Percentiles rank a stretch among this genome's conserved stretches.
These are phyloP conservation scores for Saxicola maurus DNA, from an alignment of 2,797 vertebrate species.

Conservation along the genomic window DNA sequence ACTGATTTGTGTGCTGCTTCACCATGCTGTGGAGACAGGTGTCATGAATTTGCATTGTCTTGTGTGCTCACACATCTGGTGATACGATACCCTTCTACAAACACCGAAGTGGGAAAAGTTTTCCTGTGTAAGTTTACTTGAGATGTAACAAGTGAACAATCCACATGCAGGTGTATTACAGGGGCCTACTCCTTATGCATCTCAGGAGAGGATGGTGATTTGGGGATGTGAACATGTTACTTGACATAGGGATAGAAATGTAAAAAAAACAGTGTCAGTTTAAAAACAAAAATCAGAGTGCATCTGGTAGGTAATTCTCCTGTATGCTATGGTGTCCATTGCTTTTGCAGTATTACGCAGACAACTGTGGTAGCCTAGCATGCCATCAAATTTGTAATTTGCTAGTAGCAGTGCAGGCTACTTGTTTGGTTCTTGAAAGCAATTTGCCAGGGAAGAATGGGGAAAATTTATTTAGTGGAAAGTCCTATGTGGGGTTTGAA, in stretches of 20 bases:
- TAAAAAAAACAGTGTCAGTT: neutral
- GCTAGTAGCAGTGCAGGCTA: neutral
- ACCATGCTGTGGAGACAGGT: neutral
- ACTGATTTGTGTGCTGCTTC: neutral
- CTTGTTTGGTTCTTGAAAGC: neutral
- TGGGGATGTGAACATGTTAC: neutral
- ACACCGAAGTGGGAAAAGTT: neutral
- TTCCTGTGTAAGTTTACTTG: neutral
- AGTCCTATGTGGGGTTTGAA: neutral
- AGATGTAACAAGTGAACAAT: rapidly evolving
- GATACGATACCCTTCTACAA: neutral
- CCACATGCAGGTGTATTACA: neutral
- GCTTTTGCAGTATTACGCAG: neutral
- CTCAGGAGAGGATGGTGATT: neutral
- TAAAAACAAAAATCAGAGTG: neutral
- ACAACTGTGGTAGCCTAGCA: neutral
- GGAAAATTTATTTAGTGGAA: neutral
- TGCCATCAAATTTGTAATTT: neutral
- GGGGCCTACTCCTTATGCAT: neutral
- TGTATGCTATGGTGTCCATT: neutral
- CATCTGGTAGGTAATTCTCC: neutral
- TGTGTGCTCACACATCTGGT: neutral
- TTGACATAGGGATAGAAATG: neutral
- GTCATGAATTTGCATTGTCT: neutral
- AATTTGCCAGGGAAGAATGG: neutral